Percentiles rank a stretch among this genome's conserved stretches.
These are phyloP conservation scores for Heterodera carotae DNA, from an alignment of 1,140 invertebrate species.

Conservation along the genomic window DNA sequence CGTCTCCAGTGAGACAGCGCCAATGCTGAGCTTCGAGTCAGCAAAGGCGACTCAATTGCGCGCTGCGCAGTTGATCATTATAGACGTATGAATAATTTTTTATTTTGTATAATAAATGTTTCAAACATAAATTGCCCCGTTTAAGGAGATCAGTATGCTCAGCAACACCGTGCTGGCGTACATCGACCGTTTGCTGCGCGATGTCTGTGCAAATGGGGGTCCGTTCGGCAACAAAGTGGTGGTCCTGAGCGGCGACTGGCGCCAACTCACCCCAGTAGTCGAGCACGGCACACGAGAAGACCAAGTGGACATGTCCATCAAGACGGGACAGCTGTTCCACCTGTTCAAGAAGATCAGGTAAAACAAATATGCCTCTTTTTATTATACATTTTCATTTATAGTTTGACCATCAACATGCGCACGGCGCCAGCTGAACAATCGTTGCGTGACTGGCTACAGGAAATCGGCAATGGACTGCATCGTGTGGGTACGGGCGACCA, in stretches of 20 bases:
- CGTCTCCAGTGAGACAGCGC: not conserved
- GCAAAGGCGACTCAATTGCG: not conserved
- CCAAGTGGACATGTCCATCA: not conserved
- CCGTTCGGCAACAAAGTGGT: conserved; percentile 58
- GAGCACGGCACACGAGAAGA: conserved; percentile 14
- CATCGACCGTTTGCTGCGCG: conserved; percentile 3
- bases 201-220: not conserved
- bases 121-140: too few relatives aligned
- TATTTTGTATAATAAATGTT: not conserved
- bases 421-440: not conserved
- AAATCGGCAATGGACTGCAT: conserved; percentile 19
- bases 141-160: conserved; percentile 9
- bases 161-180: not conserved
- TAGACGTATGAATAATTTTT: not conserved
- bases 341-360: conserved; percentile 19
- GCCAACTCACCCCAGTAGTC: conserved; percentile 56
- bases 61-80: not conserved
- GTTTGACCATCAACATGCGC: conserved; percentile 33
- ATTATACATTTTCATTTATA: not conserved
- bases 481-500: not conserved
- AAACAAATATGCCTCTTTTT: not conserved
- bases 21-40: conserved; percentile 16
- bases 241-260: conserved; percentile 60
- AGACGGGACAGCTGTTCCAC: not conserved
- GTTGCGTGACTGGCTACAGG: not conserved